Evolutionary conservation across 2,113 vertebrate species (phyloP), one percentile per base, ranked within the genome.

Genomic region (Chrysochloris asiatica): DNA sequence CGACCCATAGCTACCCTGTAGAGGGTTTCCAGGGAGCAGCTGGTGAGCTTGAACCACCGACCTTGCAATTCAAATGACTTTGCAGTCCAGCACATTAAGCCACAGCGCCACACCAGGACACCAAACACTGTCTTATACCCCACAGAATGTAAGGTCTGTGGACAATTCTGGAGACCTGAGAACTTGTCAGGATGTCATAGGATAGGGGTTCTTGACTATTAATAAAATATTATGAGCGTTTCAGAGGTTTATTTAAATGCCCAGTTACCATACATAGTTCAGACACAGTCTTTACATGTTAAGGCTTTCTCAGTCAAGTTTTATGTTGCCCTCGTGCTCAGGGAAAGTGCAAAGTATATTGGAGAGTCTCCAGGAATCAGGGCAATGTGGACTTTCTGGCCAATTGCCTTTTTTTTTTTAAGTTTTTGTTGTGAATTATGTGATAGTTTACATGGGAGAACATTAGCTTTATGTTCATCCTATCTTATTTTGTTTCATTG

Each of bases 251-350:
- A 33, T 2, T 54, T 36, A 54, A 33, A 48, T 8, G 38, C 38
- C 38, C 3, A 2, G 28, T 28, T 38, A 45, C 41, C 22, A 30
- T 43, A 3, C 1, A 3, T 59, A 30, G n/a, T 65, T 75, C 21
- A 41, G 26, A 8, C 4, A 33, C 9, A 0, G 10, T 54, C 50
- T 50, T 50, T 24, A 14, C 3, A 1, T 14, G 0, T 7, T 26
- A 4, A n/a, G 50, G 33, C 56, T 28, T n/a, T 1, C 33, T n/a
- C 22, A 19, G 0, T 30, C 3, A 9, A 14, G 43, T 16, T 22
- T 16, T 16, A 24, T 16, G 28, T 36, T 6, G 0, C 63, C 65
- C 65, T 71, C 14, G 2, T 36, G 36, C 6, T 61, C 50, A 11
- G 36, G 48, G 67, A 38, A 47, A 61, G 11, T 26, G 10, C 3